Conservation (phyloP, 2,797 vertebrate species). For the Buceros bicornis region DNA sequence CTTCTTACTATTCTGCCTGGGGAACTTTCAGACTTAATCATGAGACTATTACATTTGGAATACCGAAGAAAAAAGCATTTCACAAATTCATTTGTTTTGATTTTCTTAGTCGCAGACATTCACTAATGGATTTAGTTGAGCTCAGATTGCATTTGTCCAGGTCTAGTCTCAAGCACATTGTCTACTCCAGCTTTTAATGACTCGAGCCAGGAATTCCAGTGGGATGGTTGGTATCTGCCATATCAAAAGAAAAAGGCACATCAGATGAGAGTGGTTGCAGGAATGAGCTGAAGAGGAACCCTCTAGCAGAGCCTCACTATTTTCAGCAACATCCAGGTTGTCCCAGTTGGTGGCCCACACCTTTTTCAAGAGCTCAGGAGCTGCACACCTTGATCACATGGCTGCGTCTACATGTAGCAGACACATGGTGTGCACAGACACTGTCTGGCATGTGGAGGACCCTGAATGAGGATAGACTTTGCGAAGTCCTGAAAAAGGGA, state of each 20-base stretch:
- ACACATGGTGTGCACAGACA: neutral
- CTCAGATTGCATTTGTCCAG: neutral
- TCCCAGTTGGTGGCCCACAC: neutral
- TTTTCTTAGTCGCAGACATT: neutral
- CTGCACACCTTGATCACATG: neutral
- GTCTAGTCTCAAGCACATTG: neutral
- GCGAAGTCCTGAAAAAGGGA: neutral
- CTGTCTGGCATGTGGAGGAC: too few relatives aligned
- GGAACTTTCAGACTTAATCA: slow-evolving; percentile 1
- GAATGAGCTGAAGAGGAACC: neutral
- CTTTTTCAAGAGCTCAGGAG: neutral
- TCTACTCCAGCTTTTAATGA: neutral
- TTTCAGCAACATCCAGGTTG: neutral
- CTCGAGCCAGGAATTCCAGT: neutral
- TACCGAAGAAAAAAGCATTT: neutral
- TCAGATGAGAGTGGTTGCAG: neutral
- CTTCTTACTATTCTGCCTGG: neutral
- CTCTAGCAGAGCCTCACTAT: rapidly evolving
- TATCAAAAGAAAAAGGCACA: neutral
- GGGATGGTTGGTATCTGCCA: neutral
- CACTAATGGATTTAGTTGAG: neutral
- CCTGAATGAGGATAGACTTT: neutral
- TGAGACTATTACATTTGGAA: neutral
- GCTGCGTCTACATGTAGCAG: neutral
- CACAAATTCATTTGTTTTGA: neutral